These are phyloP conservation scores for Cinclus mexicanus DNA, from an alignment of 2,113 vertebrate genomes.

Conservation along the genomic window DNA sequence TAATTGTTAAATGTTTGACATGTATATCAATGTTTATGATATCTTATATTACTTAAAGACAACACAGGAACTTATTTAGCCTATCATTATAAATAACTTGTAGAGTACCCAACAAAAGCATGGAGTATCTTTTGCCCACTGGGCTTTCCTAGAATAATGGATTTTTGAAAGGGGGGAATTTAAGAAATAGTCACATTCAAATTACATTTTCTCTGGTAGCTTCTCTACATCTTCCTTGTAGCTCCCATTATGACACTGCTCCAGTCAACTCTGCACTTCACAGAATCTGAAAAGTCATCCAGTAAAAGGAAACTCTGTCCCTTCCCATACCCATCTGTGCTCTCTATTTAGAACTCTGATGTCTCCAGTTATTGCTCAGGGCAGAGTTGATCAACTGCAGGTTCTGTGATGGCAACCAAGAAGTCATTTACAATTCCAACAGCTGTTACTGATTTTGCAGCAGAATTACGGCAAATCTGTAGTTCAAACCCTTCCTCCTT, in stretches of 20 bases:
- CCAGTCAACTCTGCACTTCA: neutral
- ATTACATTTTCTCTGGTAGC: neutral
- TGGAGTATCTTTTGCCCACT: neutral
- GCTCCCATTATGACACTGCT: neutral
- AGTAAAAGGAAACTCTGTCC: neutral
- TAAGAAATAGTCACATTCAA: neutral
- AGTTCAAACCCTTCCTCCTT: neutral
- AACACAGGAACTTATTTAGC: neutral
- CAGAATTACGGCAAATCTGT: neutral
- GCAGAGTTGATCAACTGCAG: constrained; percentile 51
- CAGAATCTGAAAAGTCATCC: neutral
- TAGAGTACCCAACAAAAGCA: neutral
- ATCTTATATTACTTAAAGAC: neutral
- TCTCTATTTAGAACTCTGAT: neutral
- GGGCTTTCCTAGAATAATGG: neutral
- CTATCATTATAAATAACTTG: neutral
- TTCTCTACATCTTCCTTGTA: neutral
- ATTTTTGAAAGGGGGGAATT: neutral
- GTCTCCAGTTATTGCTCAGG: constrained; percentile 15
- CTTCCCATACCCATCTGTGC: neutral
- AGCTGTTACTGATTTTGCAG: constrained; percentile 52
- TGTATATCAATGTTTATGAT: neutral
- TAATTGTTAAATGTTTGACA: neutral
- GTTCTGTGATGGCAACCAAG: constrained; percentile 32
- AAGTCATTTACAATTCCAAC: constrained; percentile 9